A percentile compares a stretch with the other conserved stretches of the same genome.
Evolutionary conservation across 2,888 invertebrate genomes (phyloP).

Genomic region (Neria commutata): DNA sequence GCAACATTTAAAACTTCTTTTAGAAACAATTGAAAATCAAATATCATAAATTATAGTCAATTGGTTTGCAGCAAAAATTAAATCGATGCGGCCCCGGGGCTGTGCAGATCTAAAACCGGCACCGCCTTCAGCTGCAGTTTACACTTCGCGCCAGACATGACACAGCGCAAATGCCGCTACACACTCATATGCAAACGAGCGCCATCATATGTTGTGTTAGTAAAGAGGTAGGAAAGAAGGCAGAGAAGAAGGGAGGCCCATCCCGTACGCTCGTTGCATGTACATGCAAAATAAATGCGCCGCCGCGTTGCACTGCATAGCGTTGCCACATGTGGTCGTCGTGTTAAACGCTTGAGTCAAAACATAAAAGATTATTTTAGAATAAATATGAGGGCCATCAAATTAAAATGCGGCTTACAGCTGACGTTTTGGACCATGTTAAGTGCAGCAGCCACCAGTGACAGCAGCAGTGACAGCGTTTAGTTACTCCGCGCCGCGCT

Average conservation of each 20-base stretch:
- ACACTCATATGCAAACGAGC: conserved; percentile 47
- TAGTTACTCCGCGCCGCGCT: neutral
- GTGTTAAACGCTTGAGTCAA: conserved; percentile 6
- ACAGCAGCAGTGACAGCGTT: neutral
- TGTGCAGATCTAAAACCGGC: neutral
- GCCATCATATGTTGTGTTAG: conserved; percentile 42
- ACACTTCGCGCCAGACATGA: no score
- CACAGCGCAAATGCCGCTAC: neutral
- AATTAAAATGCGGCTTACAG: conserved; percentile 55
- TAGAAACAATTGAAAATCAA: no score
- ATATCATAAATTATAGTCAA: no score
- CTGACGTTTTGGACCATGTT: conserved; percentile 54
- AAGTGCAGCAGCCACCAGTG: conserved; percentile 40
- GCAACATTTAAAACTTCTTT: no score
- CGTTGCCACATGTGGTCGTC: neutral
- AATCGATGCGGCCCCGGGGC: neutral
- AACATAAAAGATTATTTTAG: conserved; percentile 26
- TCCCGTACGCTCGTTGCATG: neutral
- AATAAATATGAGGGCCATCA: conserved; percentile 55
- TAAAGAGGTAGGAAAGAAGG: no score
- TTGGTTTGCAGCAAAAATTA: no score
- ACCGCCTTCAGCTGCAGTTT: neutral
- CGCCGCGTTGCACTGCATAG: neutral
- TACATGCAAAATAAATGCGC: neutral
- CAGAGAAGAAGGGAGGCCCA: no score